These are phyloP conservation scores for Erebia epiphron DNA, from an alignment of 2,888 invertebrate genomes.

Conservation along the genomic window DNA sequence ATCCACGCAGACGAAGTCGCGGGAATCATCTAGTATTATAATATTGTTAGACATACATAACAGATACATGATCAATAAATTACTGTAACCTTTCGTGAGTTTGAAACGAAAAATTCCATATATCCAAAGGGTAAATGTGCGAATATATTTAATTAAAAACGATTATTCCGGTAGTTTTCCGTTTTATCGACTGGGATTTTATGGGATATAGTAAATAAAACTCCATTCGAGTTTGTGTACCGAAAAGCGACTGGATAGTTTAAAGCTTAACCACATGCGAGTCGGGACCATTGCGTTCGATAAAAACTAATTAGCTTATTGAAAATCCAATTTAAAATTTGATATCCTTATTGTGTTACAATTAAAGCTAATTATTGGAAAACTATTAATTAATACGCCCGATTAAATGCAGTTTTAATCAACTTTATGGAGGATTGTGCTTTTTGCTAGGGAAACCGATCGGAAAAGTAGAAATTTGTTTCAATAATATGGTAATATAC, in stretches of 20 bases:
- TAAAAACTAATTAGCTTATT: conserved; percentile 40
- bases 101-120: conserved; percentile 35
- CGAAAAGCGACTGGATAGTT: conserved; percentile 48
- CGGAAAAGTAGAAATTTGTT: conserved; percentile 2
- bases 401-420: conserved; percentile 35
- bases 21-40: no score
- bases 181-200: conserved; percentile 74
- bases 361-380: conserved; percentile 35
- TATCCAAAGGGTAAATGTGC: conserved; percentile 39
- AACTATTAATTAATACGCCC: conserved; percentile 36
- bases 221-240: conserved; percentile 57
- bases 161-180: conserved; percentile 73
- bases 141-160: conserved; percentile 71
- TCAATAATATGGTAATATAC: no score
- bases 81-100: background rate
- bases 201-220: conserved; percentile 70
- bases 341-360: conserved; percentile 36
- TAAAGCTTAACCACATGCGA: conserved; percentile 43
- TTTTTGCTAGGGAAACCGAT: conserved; percentile 23
- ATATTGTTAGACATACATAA: background rate
- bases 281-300: conserved; percentile 33
- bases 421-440: conserved; percentile 25
- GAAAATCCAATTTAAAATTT: conserved; percentile 35
- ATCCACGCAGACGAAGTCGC: no score
- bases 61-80: conserved; percentile 1